Percentiles rank a stretch among this genome's conserved stretches.
phyloP scores from a whole-genome alignment of 2,797 vertebrate species.

The Hapalemur alaotrensis region DNA sequence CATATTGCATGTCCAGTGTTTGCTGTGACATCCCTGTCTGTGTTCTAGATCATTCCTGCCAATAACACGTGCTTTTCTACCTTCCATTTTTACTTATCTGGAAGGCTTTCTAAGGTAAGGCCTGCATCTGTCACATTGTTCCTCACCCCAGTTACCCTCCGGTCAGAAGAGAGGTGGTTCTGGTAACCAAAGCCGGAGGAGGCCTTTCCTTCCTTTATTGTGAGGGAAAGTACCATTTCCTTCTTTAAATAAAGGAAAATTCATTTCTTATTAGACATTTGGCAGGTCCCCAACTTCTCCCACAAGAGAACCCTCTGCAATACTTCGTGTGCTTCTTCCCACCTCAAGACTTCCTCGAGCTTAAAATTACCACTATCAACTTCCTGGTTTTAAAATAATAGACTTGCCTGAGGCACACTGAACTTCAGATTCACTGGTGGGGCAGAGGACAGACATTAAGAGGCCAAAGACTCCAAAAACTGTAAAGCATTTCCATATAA shows the following conservation, averaged over 20 bases:
- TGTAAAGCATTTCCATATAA: background rate
- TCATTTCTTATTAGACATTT: conserved; percentile 30
- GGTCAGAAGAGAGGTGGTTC: background rate
- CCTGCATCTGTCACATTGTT: background rate
- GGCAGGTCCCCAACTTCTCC: conserved; percentile 15
- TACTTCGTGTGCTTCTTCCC: background rate
- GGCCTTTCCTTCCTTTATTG: background rate
- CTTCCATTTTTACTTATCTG: background rate
- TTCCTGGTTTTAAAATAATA: conserved; percentile 13
- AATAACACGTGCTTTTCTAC: fast-evolving
- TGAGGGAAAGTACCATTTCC: conserved; percentile 34
- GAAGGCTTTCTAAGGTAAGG: fast-evolving
- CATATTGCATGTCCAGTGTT: fast-evolving
- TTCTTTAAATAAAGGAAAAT: conserved; percentile 45
- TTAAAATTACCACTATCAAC: background rate
- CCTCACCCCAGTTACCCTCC: background rate
- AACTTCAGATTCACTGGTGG: background rate
- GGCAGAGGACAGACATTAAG: background rate
- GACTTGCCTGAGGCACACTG: background rate
- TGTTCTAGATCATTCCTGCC: background rate
- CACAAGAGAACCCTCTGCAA: background rate
- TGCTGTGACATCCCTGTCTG: fast-evolving
- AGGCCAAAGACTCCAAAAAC: background rate
- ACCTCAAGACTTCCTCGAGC: background rate
- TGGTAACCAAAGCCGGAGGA: background rate